Base-by-base conservation (phyloP, 2,797 vertebrate species). In the Poeciliopsis infans region DNA sequence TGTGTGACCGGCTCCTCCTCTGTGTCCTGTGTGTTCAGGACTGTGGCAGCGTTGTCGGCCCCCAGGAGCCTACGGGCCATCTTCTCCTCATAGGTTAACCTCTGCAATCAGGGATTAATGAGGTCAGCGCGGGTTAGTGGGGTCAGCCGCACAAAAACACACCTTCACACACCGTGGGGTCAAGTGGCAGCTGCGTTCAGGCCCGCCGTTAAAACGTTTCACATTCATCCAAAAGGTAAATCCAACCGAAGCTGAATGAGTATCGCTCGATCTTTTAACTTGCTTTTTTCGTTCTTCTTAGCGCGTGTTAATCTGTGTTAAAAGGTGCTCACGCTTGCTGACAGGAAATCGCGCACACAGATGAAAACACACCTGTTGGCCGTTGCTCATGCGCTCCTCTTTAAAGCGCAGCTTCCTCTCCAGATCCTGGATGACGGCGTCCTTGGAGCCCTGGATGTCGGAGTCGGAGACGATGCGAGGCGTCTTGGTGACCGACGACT, bases 351-450 rank as follows among this genome's bases (percentile, higher is more conserved):
- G 16, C 31, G 18, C 5, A 75, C 68, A 79, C 46, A 81, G 45
- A 77, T 41, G 77, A 25, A 70, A 45, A 81, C 88, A 77, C 72
- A 96, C 95, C 95, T 96, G 95, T 81, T 96, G 96, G n/a, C 98
- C 98, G 0, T 99, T 99, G 95, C 97, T 98, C 57, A 97, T 85
- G 45, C 98, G 96, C 79, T 99, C 98, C 86, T 99, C 98, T 91
- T 99, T 99, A 90, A 99, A 99, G 86, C 98, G 97, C 78, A 99
- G 96, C 77, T 99, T 99, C 81, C 98, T 96, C 94, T 99, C 98
- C 93, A 99, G 89, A 87, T 99, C 98, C 93, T 99, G 98, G 89
- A 99, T 99, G 83, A 99, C 98, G 0, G 98, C 98, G 12, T 99
- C 97, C 92, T 99, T 99, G 73, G 98, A 97, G 72, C 98, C 98